A percentile compares a stretch with the other conserved stretches of the same genome.
Evolutionary conservation across 1,140 invertebrate species (phyloP).

Genomic region (Drosophila bifasciata): DNA sequence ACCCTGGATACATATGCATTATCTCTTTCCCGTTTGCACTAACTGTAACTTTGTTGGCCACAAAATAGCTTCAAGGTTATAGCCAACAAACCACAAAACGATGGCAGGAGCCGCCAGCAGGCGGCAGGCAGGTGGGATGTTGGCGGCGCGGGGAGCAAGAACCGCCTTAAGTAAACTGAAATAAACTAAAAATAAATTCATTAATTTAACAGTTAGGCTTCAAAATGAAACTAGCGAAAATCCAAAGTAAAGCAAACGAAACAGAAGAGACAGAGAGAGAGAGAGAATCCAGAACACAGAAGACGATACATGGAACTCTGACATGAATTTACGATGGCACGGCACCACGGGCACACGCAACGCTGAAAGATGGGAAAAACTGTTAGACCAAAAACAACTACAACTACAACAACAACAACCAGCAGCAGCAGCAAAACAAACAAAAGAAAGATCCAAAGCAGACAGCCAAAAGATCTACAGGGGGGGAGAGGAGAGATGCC

Average conservation of each 20-base stretch:
- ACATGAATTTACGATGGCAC: constrained; percentile 37
- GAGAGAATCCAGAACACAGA: background rate
- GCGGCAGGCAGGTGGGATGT: constrained; percentile 11
- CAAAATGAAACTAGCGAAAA: constrained; percentile 39
- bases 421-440: background rate
- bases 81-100: constrained; percentile 48
- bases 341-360: constrained; percentile 40
- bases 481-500: too few species aligned
- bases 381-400: constrained; percentile 14
- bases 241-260: constrained; percentile 31
- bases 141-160: constrained; percentile 4
- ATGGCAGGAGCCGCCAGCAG: constrained; percentile 29
- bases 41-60: constrained; percentile 60
- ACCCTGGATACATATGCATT: background rate
- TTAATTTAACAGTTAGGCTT: constrained; percentile 69
- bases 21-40: constrained; percentile 16
- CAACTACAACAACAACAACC: background rate
- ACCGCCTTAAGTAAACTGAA: constrained; percentile 46
- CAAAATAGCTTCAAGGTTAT: constrained; percentile 65
- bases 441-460: too few species aligned
- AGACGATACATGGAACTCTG: constrained; percentile 34
- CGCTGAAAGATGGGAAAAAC: constrained; percentile 39
- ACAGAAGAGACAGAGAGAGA: background rate
- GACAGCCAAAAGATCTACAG: too few species aligned
- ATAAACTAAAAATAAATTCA: constrained; percentile 55